These are phyloP conservation scores for Sparidentex hasta DNA, from an alignment of 2,797 vertebrate genomes.

Conservation along the genomic window DNA sequence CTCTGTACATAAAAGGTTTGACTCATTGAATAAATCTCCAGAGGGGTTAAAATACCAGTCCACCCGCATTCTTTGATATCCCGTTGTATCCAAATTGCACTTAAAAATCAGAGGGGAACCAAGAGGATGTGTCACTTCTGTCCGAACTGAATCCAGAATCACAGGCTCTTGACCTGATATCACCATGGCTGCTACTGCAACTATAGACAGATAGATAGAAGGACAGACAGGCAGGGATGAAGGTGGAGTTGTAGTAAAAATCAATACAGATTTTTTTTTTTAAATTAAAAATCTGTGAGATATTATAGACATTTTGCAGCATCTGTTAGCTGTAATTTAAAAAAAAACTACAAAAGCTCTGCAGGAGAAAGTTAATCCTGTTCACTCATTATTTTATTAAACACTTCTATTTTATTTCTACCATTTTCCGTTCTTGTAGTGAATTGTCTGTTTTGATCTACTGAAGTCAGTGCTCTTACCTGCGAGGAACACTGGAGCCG, in stretches of 20 bases:
- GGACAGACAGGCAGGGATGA: not conserved
- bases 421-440: no score
- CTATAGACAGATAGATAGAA: constrained; percentile 24
- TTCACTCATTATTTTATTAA: not conserved
- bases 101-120: constrained; percentile 55
- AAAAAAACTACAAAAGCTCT: not conserved
- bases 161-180: not conserved
- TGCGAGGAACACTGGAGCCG: constrained; percentile 52
- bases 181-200: constrained; percentile 15
- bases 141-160: constrained; percentile 1
- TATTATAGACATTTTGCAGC: not conserved
- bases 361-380: not conserved
- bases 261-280: not conserved
- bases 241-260: not conserved
- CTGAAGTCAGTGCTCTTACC: constrained; percentile 60
- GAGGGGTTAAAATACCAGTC: constrained; percentile 3
- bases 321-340: not conserved
- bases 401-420: not conserved
- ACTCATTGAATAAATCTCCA: rapidly evolving
- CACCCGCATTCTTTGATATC: rapidly evolving
- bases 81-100: not conserved
- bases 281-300: no score
- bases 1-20: rapidly evolving
- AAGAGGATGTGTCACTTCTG: rapidly evolving
- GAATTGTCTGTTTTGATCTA: not conserved